Conservation (phyloP, 2,113 vertebrate species). For the Conger conger region DNA sequence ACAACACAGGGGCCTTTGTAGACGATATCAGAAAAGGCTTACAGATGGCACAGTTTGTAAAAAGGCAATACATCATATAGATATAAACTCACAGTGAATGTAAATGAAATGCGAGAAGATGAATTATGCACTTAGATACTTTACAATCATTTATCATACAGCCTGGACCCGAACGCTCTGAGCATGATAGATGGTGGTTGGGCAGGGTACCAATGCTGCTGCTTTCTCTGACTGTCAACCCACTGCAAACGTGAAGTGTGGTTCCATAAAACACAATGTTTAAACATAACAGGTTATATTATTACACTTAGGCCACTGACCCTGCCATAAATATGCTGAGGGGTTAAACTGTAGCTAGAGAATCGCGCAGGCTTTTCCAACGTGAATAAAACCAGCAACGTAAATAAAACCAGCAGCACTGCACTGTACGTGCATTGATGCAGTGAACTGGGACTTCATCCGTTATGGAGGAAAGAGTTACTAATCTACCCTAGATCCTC, state of each 20-base stretch:
- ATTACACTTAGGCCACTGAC: background rate
- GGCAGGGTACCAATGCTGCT: background rate
- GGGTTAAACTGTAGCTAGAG: background rate
- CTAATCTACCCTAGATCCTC: background rate
- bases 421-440: background rate
- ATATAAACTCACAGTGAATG: background rate
- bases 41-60: background rate
- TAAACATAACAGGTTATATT: background rate
- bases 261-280: background rate
- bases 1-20: no score
- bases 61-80: background rate
- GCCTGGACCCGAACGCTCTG: no score
- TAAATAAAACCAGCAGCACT: background rate
- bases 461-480: background rate
- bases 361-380: background rate
- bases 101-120: background rate
- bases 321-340: background rate
- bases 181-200: no score
- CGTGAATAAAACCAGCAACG: background rate
- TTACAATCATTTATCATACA: background rate
- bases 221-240: background rate
- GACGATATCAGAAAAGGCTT: background rate
- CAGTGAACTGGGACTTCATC: background rate
- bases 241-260: background rate
- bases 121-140: no score